Evolutionary conservation across 2,888 invertebrate species (phyloP), one percentile per base, ranked within the genome.

Genomic region (Flabesymbios commensalis): DNA sequence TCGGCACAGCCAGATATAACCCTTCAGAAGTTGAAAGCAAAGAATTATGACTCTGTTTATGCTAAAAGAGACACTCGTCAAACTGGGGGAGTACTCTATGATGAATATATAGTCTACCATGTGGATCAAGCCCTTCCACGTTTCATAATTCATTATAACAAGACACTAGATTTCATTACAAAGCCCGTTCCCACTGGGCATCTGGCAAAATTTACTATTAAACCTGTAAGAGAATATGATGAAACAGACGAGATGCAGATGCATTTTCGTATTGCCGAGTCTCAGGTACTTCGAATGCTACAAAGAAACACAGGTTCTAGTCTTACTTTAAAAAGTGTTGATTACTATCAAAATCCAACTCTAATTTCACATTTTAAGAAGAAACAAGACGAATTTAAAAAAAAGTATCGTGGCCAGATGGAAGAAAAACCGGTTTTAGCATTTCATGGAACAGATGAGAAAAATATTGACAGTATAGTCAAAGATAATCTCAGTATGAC

Each of bases 361-460:
- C 47, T 65, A 19, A 43, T 59, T 19, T n/a, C 26, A 0, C 36
- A 39, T 24, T 65, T 65, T 31, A 39, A 45, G 28, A 33, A 2
- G 7, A 59, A 56, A 31, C 32, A 43, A 31, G 14, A n/a, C 2
- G 49, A 43, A 24, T 31, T 65, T 28, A 47, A 63, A 32, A 7
- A 5, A 26, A 55, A 39, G 32, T 63, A 60, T 41, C 33, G 36
- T 14, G 41, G 43, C 22, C 26, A 22, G n/a, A 31, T 19, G 17
- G 31, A 56, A 4, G 36, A 32, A 0, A 53, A 56, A 39, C 29
- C 19, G 5, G 29, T 65, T 14, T 45, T 65, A 41, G 65, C 56
- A 7, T 65, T 65, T 59, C 65, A 65, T 59, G 65, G 65, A 2
- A 65, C 65, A 28, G 42, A 54, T 10, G 17, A 31, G 22, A 41